A percentile compares a stretch with the other conserved stretches of the same genome.
phyloP scores from a whole-genome alignment of 2,888 invertebrate species.

The Drosophila nr. medialis region DNA sequence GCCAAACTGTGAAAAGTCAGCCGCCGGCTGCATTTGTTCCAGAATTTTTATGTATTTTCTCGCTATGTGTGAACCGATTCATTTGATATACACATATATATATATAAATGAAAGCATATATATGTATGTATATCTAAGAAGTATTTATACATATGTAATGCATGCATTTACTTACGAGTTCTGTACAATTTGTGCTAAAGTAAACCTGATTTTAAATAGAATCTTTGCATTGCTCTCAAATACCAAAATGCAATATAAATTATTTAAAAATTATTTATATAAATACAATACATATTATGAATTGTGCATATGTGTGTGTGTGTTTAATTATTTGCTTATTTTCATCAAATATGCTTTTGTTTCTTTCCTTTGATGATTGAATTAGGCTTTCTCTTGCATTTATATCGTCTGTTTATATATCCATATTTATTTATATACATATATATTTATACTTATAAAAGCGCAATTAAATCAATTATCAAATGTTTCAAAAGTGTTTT shows the following conservation, averaged over 20 bases:
- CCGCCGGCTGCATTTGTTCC: slow-evolving; percentile 76
- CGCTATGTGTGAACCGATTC: slow-evolving; percentile 25
- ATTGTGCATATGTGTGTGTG: not conserved
- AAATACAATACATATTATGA: not conserved
- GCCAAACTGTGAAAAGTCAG: slow-evolving; percentile 61
- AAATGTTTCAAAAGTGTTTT: too few relatives aligned
- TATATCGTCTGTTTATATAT: slow-evolving; percentile 10
- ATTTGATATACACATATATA: slow-evolving; percentile 22
- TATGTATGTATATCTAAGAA: slow-evolving; percentile 22
- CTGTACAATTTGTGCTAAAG: slow-evolving; percentile 1
- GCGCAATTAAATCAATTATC: too few relatives aligned
- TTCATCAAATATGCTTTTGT: slow-evolving; percentile 56
- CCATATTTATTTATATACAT: slow-evolving; percentile 1
- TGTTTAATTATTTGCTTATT: slow-evolving; percentile 57
- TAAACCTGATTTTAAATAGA: slow-evolving; percentile 26
- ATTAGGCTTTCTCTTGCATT: slow-evolving; percentile 34
- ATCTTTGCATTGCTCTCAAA: slow-evolving; percentile 14
- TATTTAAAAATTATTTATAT: not conserved
- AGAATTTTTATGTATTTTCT: slow-evolving; percentile 51
- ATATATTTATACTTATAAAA: not conserved
- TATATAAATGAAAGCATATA: not conserved
- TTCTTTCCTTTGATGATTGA: slow-evolving; percentile 53
- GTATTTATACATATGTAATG: slow-evolving; percentile 3
- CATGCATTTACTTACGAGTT: slow-evolving; percentile 1
- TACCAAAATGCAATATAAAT: slow-evolving; percentile 21